Percentiles rank a stretch among this genome's conserved stretches.
Conservation (phyloP, 2,888 invertebrate species). For the Macaria liturata region DNA sequence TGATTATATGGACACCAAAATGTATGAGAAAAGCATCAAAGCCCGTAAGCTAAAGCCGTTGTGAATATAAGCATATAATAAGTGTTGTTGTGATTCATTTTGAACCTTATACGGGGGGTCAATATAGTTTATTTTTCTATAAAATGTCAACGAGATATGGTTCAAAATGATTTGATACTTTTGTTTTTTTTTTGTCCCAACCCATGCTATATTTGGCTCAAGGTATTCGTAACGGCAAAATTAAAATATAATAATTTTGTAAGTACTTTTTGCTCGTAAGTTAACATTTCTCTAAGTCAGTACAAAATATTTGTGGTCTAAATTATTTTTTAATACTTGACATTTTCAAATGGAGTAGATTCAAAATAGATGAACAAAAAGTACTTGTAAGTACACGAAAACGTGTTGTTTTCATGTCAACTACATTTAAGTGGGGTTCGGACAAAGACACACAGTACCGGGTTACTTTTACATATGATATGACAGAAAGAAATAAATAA, state of each 20-base stretch:
- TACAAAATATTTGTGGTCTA: too few species aligned
- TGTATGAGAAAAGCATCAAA: slow-evolving; percentile 76
- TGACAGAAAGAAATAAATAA: too few species aligned
- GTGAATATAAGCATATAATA: slow-evolving; percentile 50
- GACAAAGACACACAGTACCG: slow-evolving; percentile 9
- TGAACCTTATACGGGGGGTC: slow-evolving; percentile 1
- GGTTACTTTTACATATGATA: too few species aligned
- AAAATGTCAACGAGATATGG: neutral
- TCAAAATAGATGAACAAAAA: slow-evolving; percentile 6
- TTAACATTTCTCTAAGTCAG: too few species aligned
- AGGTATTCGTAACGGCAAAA: slow-evolving; percentile 13
- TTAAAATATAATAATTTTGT: slow-evolving; percentile 13
- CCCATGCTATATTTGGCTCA: slow-evolving; percentile 47
- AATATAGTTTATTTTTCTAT: neutral
- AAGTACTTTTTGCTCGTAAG: slow-evolving; percentile 20
- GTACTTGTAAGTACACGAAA: slow-evolving; percentile 9
- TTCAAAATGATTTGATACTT: slow-evolving; percentile 12
- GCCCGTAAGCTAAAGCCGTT: slow-evolving; percentile 62
- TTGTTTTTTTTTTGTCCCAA: slow-evolving; percentile 36
- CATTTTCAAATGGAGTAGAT: too few species aligned
- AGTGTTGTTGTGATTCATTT: slow-evolving; percentile 10
- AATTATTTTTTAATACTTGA: too few species aligned
- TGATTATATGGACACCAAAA: slow-evolving; percentile 36
- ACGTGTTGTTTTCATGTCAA: slow-evolving; percentile 9
- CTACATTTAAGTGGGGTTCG: slow-evolving; percentile 26